Evolutionary conservation across 2,888 invertebrate species (phyloP).

Genomic region (Athrips mouffetella): DNA sequence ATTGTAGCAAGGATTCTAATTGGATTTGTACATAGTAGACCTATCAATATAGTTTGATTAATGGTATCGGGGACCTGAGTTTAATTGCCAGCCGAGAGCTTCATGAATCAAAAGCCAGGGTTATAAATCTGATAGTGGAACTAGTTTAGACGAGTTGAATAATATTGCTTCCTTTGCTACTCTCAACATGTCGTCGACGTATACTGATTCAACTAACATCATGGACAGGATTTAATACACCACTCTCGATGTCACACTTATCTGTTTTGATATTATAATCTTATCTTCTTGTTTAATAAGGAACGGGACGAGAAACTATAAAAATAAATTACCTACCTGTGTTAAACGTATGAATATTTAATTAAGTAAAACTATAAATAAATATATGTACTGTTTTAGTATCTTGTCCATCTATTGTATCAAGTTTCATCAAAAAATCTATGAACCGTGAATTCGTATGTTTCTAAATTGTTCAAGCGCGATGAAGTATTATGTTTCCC

Average conservation of each 20-base stretch:
- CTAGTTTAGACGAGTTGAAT: constrained; percentile 51
- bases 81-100: constrained; percentile 68
- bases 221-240: constrained; percentile 18
- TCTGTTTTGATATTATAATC: constrained; percentile 47
- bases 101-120: constrained; percentile 70
- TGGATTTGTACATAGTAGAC: constrained; percentile 68
- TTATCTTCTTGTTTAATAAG: constrained; percentile 45
- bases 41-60: constrained; percentile 75
- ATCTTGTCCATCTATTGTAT: constrained; percentile 23
- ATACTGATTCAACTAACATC: not conserved
- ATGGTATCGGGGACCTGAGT: constrained; percentile 65
- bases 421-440: constrained; percentile 40
- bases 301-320: constrained; percentile 35
- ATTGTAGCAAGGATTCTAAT: constrained; percentile 72
- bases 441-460: constrained; percentile 50
- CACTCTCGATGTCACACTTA: constrained; percentile 29
- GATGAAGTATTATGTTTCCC: constrained; percentile 51
- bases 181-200: constrained; percentile 14
- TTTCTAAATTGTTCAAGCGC: constrained; percentile 56
- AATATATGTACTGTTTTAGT: not conserved
- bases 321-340: constrained; percentile 41
- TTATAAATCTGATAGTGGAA: constrained; percentile 70
- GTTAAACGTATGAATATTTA: constrained; percentile 26
- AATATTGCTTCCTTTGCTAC: constrained; percentile 41
- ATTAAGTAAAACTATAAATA: not conserved